Evolutionary conservation across 64 coral and sea anemone species (phyloP).

Genomic region (Hydrozoanthus tunicans): DNA sequence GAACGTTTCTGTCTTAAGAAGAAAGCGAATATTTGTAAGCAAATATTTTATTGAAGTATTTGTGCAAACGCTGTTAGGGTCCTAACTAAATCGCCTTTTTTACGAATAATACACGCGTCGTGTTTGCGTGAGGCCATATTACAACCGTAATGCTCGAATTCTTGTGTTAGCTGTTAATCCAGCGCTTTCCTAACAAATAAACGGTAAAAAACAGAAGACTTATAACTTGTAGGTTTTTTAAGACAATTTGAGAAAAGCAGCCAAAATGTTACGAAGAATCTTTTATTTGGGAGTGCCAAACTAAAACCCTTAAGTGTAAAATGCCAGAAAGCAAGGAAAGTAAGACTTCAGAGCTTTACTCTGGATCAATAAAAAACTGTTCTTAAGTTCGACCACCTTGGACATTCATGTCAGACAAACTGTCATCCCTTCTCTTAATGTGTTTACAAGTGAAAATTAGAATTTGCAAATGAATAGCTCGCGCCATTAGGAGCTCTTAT

Average conservation of each 20-base stretch:
- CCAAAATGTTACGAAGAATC: no score
- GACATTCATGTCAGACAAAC: constrained; percentile 71
- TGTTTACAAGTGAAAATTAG: constrained; percentile 71
- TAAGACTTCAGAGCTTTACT: constrained; percentile 30
- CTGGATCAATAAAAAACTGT: constrained; percentile 44
- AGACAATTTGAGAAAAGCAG: not conserved
- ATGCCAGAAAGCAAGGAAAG: not conserved
- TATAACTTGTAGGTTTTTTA: not conserved
- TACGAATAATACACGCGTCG: constrained; percentile 57
- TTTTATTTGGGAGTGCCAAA: not conserved
- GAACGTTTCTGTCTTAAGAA: not conserved
- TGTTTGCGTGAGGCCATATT: constrained; percentile 66
- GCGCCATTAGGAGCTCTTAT: constrained; percentile 51
- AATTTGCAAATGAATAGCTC: constrained; percentile 73
- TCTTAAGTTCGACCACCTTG: constrained; percentile 46
- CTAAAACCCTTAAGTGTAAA: not conserved
- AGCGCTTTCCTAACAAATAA: not conserved
- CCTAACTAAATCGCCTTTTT: constrained; percentile 77
- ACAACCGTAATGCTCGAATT: constrained; percentile 56
- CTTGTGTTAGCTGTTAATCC: constrained; percentile 33
- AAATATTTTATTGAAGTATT: constrained; percentile 79
- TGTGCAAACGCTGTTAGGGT: constrained; percentile 46
- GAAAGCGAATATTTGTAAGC: constrained; percentile 72
- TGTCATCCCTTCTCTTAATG: constrained; percentile 73
- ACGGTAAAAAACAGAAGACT: not conserved